phyloP scores from a whole-genome alignment of 2,113 vertebrate species.

The Myxocyprinus asiaticus region DNA sequence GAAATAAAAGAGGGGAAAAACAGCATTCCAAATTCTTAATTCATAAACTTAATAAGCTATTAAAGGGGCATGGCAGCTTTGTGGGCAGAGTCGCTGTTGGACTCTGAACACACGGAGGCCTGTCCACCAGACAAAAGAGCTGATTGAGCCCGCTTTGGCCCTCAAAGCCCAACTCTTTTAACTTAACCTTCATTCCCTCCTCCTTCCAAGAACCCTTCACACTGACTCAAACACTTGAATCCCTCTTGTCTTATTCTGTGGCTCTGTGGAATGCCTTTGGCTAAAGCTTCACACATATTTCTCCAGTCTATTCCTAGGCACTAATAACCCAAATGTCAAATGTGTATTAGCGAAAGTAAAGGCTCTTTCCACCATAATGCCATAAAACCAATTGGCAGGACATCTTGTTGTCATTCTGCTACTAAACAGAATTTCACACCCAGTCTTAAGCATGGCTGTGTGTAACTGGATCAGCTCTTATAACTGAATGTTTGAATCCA shows the following conservation, averaged over 20 bases:
- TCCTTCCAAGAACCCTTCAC: constrained; percentile 43
- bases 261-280: constrained; percentile 3
- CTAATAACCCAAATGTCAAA: constrained; percentile 29
- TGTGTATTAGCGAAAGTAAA: constrained; percentile 1
- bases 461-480: neutral
- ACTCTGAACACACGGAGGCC: constrained; percentile 66
- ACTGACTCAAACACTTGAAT: constrained; percentile 17
- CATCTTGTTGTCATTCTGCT: neutral
- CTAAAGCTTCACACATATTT: constrained; percentile 24
- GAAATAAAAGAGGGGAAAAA: constrained; percentile 50
- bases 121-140: constrained; percentile 71
- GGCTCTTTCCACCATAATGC: neutral
- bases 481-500: neutral
- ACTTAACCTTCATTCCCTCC: constrained; percentile 67
- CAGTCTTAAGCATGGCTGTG: neutral
- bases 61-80: constrained; percentile 75
- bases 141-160: constrained; percentile 67
- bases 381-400: constrained; percentile 13
- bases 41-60: constrained; percentile 66
- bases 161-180: constrained; percentile 51
- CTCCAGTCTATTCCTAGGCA: constrained; percentile 20
- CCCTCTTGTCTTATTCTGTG: constrained; percentile 14
- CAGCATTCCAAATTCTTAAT: constrained; percentile 67
- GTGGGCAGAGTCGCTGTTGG: constrained; percentile 60
- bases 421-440: constrained; percentile 20